Evolutionary conservation across 2,888 invertebrate species (phyloP).

Genomic region (Hanleya hanleyi): DNA sequence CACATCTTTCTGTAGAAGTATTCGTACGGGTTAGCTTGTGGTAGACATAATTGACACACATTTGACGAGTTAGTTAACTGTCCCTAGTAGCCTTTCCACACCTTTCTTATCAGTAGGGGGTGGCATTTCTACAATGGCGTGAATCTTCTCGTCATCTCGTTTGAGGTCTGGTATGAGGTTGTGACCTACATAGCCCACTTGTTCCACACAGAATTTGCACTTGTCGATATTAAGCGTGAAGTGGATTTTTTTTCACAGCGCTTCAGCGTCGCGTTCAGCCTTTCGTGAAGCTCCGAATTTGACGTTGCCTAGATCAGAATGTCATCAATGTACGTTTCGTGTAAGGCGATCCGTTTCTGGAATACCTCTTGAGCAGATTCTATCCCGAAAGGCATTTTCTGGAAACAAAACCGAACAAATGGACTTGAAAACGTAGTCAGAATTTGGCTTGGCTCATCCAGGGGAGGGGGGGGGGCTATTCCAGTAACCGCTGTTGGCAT

Average conservation of each 20-base stretch:
- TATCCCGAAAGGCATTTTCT: not conserved
- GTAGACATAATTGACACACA: not conserved
- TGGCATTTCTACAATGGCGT: not conserved
- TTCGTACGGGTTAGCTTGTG: constrained; percentile 1
- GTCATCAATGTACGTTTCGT: too few species aligned
- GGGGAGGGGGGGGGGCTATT: too few species aligned
- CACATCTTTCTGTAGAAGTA: not conserved
- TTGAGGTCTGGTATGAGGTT: not conserved
- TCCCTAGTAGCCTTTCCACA: not conserved
- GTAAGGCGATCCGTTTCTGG: too few species aligned
- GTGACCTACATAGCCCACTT: not conserved
- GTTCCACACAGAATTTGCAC: not conserved
- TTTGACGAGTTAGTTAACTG: not conserved
- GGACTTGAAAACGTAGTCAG: not conserved
- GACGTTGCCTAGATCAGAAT: too few species aligned
- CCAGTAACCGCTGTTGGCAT: too few species aligned
- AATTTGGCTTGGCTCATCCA: too few species aligned
- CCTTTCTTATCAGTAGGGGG: not conserved
- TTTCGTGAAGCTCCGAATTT: too few species aligned
- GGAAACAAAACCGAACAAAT: constrained; percentile 8
- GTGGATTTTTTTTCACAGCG: too few species aligned
- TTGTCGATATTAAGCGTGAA: too few species aligned
- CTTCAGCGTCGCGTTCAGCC: too few species aligned
- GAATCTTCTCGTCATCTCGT: not conserved
- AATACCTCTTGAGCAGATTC: not conserved